Evolutionary conservation across 1,140 invertebrate genomes (phyloP).

Genomic region (Vanessa tameamea): DNA sequence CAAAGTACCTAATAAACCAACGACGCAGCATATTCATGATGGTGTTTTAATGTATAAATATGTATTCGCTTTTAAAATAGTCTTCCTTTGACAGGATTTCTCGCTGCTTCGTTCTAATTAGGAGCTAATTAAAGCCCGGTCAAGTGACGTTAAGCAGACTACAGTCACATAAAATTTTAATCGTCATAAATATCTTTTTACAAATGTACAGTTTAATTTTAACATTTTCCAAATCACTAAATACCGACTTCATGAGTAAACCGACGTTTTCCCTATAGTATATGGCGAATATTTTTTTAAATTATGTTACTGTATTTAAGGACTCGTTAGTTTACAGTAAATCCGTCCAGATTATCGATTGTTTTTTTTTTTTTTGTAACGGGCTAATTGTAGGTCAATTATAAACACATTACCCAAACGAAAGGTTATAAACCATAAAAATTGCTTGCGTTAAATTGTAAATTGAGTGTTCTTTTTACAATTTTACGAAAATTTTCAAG

Average conservation of each 20-base stretch:
- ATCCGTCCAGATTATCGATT: no score
- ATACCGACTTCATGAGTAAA: not conserved
- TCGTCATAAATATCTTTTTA: not conserved
- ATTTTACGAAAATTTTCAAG: no score
- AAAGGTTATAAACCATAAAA: no score
- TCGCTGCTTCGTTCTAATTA: slow-evolving; percentile 21
- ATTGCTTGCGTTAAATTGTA: no score
- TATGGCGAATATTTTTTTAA: no score
- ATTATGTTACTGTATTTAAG: no score
- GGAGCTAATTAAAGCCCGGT: slow-evolving; percentile 22
- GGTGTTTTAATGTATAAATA: not conserved
- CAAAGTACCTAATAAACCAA: no score
- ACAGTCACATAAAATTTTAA: not conserved
- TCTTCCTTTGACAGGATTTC: slow-evolving; percentile 6
- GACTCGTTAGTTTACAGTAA: no score
- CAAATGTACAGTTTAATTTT: not conserved
- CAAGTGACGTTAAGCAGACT: slow-evolving; percentile 20
- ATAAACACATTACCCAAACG: no score
- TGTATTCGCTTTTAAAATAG: slow-evolving; percentile 1
- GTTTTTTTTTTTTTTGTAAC: no score
- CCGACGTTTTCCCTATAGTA: not conserved
- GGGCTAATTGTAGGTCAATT: no score
- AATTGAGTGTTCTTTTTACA: no score
- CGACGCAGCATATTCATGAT: not conserved
- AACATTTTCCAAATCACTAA: not conserved